Evolutionary conservation across 2,888 invertebrate species (phyloP).

Genomic region (Drosophila helvetica): DNA sequence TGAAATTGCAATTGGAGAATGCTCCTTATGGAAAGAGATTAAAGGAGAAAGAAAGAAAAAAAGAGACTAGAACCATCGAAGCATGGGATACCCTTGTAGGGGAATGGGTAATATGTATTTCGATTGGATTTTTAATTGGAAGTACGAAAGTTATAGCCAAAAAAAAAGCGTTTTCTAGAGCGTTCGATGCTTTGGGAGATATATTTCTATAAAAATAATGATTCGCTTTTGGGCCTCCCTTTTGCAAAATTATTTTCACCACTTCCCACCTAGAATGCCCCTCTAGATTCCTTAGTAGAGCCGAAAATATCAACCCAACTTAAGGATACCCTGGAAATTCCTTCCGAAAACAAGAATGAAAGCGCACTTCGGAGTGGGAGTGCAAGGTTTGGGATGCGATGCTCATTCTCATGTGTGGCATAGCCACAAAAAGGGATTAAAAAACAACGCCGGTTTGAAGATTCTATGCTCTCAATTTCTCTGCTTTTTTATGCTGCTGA

Average conservation of each 20-base stretch:
- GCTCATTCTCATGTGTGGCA: neutral
- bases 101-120: too few species aligned
- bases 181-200: too few species aligned
- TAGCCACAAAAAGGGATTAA: neutral
- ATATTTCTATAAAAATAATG: too few species aligned
- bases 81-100: neutral
- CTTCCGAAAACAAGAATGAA: neutral
- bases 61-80: neutral
- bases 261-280: neutral
- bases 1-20: constrained; percentile 13
- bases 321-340: neutral
- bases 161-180: too few species aligned
- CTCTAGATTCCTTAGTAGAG: neutral
- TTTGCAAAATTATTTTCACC: too few species aligned
- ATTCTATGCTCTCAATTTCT: neutral
- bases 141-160: too few species aligned
- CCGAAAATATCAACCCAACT: too few species aligned
- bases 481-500: neutral
- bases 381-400: too few species aligned
- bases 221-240: too few species aligned
- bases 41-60: neutral
- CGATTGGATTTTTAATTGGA: too few species aligned
- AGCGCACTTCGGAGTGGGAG: neutral
- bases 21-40: neutral
- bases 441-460: neutral